A percentile compares a stretch with the other conserved stretches of the same genome.
These are phyloP conservation scores for Falcunculus frontatus DNA, from an alignment of 2,113 vertebrate species.

Conservation along the genomic window DNA sequence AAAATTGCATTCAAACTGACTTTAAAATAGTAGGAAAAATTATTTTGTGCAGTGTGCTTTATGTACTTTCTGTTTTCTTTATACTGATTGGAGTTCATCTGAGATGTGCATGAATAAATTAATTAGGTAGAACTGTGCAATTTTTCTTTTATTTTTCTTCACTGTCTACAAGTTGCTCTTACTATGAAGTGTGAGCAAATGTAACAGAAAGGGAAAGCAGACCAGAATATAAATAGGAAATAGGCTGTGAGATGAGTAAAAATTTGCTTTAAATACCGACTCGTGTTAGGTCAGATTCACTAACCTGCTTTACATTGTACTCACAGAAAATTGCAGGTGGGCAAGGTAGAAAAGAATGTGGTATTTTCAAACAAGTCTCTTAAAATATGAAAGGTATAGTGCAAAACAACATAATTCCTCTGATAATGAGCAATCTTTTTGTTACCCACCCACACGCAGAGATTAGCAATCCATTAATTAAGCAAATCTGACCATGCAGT, in stretches of 20 bases:
- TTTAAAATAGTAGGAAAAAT: background rate
- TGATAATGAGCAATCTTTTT: background rate
- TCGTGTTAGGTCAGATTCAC: background rate
- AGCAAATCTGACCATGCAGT: background rate
- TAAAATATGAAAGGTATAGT: background rate
- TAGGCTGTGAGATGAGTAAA: background rate
- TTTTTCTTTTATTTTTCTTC: background rate
- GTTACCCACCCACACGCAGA: background rate
- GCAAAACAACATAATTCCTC: background rate
- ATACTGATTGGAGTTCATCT: background rate
- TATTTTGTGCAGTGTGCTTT: background rate
- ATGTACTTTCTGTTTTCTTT: background rate
- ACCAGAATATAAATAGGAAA: background rate
- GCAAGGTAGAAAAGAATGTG: background rate
- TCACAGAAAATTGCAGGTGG: background rate
- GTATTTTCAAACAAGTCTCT: background rate
- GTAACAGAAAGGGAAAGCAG: background rate
- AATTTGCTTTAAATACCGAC: background rate
- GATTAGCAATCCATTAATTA: background rate
- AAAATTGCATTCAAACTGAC: background rate
- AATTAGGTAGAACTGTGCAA: background rate
- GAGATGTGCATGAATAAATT: background rate
- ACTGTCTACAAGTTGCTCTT: background rate
- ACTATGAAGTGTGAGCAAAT: conserved; percentile 2
- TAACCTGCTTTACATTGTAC: background rate